Base-by-base conservation (phyloP, 2,113 vertebrate genomes). In the Crypturellus undulatus region DNA sequence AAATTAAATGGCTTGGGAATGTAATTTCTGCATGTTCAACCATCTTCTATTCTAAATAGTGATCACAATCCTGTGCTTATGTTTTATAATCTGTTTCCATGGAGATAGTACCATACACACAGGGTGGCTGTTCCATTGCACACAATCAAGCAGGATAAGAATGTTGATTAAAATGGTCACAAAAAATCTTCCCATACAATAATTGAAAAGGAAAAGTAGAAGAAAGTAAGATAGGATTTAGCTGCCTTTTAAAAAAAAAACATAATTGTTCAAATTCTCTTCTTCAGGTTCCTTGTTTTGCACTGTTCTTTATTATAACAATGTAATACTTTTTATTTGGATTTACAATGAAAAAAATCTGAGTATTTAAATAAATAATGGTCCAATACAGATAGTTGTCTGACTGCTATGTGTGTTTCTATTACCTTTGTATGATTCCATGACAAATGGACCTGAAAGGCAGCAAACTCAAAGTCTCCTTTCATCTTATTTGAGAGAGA, bases 1-100 rank as follows among this genome's bases (percentile, higher is more conserved):
- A 97, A 88, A 93, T 92, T 4, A 91, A 93, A 85, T 84, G 13
- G 60, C 40, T 45, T 42, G 54, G 70, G 28, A 79, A 30, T 77
- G 38, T 71, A 52, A 92, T 96, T 96, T 97, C 72, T 63, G 65
- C 52, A 9, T 95, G 93, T 92, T 95, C 92, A 93, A 82, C 70
- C 32, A 75, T 70, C 54, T 96, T 60, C 43, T 89, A 89, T 92
- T 89, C 77, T 84, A 87, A 98, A 87, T 75, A 96, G 84, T 93
- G 85, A 96, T 97, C 87, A 94, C 76, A 96, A 94, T 94, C 78
- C 92, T 93, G 40, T 95, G 70, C 94, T 96, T 96, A 94, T 94
- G 82, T 96, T 97, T 96, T 94, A 93, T 96, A 92, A 94, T 96
- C 90, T 93, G 97, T 97, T 97, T 90, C 97, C 95, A 96, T 96